Evolutionary conservation across 2,888 invertebrate genomes (phyloP).

Genomic region (Sabellastarte sp.): DNA sequence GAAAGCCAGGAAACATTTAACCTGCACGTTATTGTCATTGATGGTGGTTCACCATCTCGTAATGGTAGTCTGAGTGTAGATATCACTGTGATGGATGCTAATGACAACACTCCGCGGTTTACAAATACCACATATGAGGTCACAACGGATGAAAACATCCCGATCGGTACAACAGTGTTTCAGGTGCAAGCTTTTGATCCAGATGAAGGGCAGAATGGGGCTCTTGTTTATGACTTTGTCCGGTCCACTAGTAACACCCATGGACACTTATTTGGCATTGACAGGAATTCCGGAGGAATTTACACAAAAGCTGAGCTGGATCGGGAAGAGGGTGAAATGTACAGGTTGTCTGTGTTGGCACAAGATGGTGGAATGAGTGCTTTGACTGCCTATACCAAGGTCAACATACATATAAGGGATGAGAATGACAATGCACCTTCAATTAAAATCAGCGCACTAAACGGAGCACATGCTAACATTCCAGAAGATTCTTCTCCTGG

Average conservation of each 20-base stretch:
- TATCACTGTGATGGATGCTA: slow-evolving; percentile 11
- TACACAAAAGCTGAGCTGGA: slow-evolving; percentile 11
- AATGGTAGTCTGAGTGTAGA: slow-evolving; percentile 3
- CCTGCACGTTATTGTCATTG: slow-evolving; percentile 5
- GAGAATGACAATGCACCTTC: neutral
- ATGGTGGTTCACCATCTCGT: slow-evolving; percentile 1
- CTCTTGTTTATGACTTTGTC: neutral
- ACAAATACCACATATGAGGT: slow-evolving; percentile 12
- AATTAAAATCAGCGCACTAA: neutral
- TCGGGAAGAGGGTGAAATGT: slow-evolving; percentile 8
- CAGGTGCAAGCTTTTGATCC: neutral
- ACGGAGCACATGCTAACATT: neutral
- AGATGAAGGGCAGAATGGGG: neutral
- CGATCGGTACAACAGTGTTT: neutral
- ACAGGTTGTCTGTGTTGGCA: neutral
- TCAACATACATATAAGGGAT: neutral
- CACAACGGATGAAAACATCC: slow-evolving; percentile 6
- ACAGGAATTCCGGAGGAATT: slow-evolving; percentile 10
- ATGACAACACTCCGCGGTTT: slow-evolving; percentile 16
- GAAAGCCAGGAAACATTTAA: slow-evolving; percentile 4
- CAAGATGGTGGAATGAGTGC: neutral
- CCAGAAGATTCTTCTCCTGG: neutral
- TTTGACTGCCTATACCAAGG: neutral
- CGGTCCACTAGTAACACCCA: slow-evolving; percentile 3
- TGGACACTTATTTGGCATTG: slow-evolving; percentile 10